Conservation (phyloP, 2,888 invertebrate species). For the Eupithecia subumbrata region DNA sequence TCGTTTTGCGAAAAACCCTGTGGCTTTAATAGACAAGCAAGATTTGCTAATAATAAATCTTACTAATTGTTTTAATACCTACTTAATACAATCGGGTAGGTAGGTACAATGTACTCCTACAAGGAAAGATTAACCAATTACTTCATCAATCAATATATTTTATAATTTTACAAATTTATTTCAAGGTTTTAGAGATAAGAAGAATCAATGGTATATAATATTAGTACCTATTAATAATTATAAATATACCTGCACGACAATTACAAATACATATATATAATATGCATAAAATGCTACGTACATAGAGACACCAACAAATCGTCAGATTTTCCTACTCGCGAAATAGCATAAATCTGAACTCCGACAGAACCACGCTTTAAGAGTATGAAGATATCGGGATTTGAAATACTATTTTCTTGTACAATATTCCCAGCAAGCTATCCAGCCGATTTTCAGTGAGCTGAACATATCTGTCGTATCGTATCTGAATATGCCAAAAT, state of each 20-base stretch:
- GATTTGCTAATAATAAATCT: neutral
- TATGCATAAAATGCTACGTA: too few relatives aligned
- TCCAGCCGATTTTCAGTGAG: conserved; percentile 48
- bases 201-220: too few relatives aligned
- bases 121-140: neutral
- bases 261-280: too few relatives aligned
- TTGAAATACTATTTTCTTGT: conserved; percentile 52
- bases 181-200: too few relatives aligned
- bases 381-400: conserved; percentile 35
- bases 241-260: too few relatives aligned
- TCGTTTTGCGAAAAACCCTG: neutral
- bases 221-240: too few relatives aligned
- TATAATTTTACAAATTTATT: neutral
- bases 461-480: conserved; percentile 45
- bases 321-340: neutral
- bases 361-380: neutral
- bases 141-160: neutral
- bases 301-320: neutral
- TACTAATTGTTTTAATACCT: neutral
- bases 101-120: neutral
- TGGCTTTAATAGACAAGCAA: neutral
- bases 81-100: neutral
- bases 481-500: conserved; percentile 42
- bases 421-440: conserved; percentile 36
- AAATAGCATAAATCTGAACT: neutral